Evolutionary conservation across 2,113 vertebrate species (phyloP).

Genomic region (Helogale parvula): DNA sequence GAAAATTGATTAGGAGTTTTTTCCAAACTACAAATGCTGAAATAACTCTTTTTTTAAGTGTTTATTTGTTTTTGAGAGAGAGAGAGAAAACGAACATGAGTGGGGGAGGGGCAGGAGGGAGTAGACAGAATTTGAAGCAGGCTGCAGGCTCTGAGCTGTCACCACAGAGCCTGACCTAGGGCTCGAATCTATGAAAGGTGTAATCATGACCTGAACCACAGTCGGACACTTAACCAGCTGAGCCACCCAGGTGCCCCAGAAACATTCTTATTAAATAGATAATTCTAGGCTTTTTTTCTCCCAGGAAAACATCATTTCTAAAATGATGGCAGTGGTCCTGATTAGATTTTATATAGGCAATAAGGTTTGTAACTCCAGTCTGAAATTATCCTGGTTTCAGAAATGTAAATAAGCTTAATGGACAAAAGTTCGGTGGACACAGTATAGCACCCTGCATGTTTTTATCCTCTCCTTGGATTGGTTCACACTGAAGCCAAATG

Average conservation of each 20-base stretch:
- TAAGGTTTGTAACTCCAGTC: neutral
- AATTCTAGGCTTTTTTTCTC: neutral
- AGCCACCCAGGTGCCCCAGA: neutral
- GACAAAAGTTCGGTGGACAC: neutral
- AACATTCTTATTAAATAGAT: neutral
- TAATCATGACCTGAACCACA: too few species aligned
- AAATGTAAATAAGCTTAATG: neutral
- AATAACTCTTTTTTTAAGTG: neutral
- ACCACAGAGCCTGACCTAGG: too few species aligned
- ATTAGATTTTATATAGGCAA: slow-evolving; percentile 9
- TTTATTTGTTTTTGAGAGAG: too few species aligned
- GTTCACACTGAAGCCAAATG: neutral
- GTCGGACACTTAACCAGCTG: too few species aligned
- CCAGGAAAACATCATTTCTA: neutral
- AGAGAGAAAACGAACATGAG: too few species aligned
- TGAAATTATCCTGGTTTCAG: slow-evolving; percentile 33
- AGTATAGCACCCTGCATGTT: neutral
- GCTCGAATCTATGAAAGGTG: too few species aligned
- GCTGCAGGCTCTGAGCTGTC: too few species aligned
- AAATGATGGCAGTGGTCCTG: neutral
- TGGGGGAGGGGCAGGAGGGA: too few species aligned
- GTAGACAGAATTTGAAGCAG: too few species aligned
- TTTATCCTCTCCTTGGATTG: neutral
- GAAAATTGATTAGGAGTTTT: neutral
- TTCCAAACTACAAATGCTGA: slow-evolving; percentile 7